Conservation (phyloP, 2,888 invertebrate genomes). For the Cephus pygmeus region DNA sequence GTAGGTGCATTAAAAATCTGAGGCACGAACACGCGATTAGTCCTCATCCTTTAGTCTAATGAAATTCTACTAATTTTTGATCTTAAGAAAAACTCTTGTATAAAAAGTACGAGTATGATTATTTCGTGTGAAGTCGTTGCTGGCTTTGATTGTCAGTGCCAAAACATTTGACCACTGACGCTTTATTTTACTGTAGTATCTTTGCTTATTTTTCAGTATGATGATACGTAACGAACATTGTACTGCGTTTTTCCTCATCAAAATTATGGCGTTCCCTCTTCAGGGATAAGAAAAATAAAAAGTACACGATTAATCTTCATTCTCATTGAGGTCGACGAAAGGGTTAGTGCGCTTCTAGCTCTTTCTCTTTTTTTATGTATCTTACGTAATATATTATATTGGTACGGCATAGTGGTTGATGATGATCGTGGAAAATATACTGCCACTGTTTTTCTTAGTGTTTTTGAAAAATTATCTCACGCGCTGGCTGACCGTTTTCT, state of each 20-base stretch:
- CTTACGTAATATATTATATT: background rate
- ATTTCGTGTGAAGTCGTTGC: background rate
- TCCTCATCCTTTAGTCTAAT: background rate
- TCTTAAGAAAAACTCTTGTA: slow-evolving; percentile 3
- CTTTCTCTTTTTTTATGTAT: background rate
- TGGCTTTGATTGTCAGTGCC: background rate
- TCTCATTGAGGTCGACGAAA: background rate
- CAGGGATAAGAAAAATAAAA: background rate
- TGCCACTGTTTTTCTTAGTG: slow-evolving; percentile 35
- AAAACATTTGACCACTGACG: background rate
- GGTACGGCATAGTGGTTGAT: background rate
- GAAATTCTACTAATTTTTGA: background rate
- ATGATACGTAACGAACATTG: background rate
- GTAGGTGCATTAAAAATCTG: background rate
- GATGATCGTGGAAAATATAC: background rate
- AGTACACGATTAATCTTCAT: background rate
- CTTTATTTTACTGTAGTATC: background rate
- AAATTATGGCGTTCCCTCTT: background rate
- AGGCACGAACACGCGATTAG: background rate
- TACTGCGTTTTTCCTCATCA: background rate
- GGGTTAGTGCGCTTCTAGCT: background rate
- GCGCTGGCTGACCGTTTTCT: slow-evolving; percentile 75
- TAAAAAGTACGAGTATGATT: background rate
- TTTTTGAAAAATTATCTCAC: slow-evolving; percentile 67
- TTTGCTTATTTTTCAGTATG: background rate